Percentiles rank a stretch among this genome's conserved stretches.
Evolutionary conservation across 2,888 invertebrate genomes (phyloP).

Genomic region (Netelia virgata): DNA sequence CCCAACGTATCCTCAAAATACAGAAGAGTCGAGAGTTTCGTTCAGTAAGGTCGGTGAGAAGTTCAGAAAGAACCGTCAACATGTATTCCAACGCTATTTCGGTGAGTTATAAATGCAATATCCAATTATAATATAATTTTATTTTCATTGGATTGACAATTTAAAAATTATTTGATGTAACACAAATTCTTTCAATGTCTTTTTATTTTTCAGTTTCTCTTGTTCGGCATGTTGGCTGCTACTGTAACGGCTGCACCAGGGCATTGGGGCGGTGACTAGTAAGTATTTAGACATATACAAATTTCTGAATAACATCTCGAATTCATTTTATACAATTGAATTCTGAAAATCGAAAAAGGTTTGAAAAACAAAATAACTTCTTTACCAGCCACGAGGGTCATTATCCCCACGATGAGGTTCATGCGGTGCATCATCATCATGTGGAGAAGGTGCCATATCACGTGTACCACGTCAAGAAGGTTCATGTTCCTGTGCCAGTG

Average conservation of each 20-base stretch:
- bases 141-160: not conserved
- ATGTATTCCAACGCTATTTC: not conserved
- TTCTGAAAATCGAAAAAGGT: not conserved
- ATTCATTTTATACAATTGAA: not conserved
- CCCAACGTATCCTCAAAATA: not conserved
- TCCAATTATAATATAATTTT: not conserved
- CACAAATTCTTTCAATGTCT: not conserved
- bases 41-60: not conserved
- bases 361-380: not conserved
- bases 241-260: slow-evolving; percentile 22
- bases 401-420: slow-evolving; percentile 2
- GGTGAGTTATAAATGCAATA: not conserved
- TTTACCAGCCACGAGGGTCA: not conserved
- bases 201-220: slow-evolving; percentile 19
- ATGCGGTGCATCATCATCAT: slow-evolving; percentile 9
- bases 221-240: slow-evolving; percentile 19
- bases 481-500: not conserved
- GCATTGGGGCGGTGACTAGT: not conserved
- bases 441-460: slow-evolving; percentile 25
- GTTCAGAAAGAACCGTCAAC: not conserved
- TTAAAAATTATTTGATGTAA: not conserved
- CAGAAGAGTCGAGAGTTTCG: not conserved
- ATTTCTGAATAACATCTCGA: not conserved
- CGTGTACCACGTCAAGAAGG: slow-evolving; percentile 16
- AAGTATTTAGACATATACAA: slow-evolving; percentile 1